Base-by-base conservation (phyloP, 1,140 invertebrate species). In the Meloidogyne chitwoodi region DNA sequence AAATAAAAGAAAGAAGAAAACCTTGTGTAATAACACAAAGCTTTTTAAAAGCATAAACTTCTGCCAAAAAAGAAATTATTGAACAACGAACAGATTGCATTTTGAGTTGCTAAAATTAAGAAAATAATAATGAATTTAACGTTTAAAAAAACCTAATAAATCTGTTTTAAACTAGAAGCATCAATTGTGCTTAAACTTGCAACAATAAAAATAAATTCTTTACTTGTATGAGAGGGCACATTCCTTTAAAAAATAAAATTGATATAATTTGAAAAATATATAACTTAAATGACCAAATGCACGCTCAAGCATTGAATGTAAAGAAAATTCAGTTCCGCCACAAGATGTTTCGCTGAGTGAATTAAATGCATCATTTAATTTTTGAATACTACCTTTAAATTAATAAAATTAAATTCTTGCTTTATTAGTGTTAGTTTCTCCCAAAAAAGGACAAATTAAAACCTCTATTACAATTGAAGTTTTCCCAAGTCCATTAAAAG, bases 301-400 rank as follows among this genome's bases (percentile, higher is more conserved):
- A 41, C n/a, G 22, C 44, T 79, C 63, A 4, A 78, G 56, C n/a
- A 27, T 34, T 14, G 67, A 75, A 61, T 78, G 22, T 11, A 78
- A 67, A 26, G 77, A 78, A 70, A 80, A 78, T 71, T 78, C 77
- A 2, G 79, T 75, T 16, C 61, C 48, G 44, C 77, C 76, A 72
- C 41, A 79, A 27, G 64, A 29, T 11, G 63, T 68, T 26, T 56
- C 48, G 6, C 14, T 79, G 24, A 78, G 41, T 16, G 68, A 67
- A 27, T 44, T 56, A 5, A 78, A 24, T 26, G 76, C 19, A 76
- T 78, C 77, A 41, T 29, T 31, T n/a, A 78, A 27, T 34, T 34
- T 41, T 29, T 78, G 75, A 65, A 75, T 29, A 38, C 34, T 65
- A 26, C 74, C 74, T 75, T 27, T 19, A 34, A 16, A 75, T 19